Conservation (phyloP, 2,888 invertebrate genomes). For the Thumatha senex region DNA sequence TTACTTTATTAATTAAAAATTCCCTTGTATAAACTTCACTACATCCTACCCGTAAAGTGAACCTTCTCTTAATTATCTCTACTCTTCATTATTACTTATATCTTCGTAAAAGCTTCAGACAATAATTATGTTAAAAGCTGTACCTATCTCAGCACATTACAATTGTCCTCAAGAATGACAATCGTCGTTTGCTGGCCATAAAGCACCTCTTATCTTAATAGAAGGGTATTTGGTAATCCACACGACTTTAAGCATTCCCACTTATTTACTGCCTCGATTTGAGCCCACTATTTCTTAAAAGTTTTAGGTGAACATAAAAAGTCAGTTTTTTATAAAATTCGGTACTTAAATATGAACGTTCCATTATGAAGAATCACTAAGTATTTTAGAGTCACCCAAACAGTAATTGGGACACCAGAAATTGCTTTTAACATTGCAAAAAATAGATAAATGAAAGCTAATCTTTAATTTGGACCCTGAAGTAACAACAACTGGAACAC, state of each 20-base stretch:
- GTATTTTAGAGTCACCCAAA: too few species aligned
- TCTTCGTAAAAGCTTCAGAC: not conserved
- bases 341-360: conserved; percentile 4
- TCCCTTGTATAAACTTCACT: too few species aligned
- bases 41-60: too few species aligned
- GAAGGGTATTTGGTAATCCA: conserved; percentile 23
- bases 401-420: too few species aligned
- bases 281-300: conserved; percentile 31
- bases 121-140: not conserved
- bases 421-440: too few species aligned
- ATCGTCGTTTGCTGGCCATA: conserved; percentile 18
- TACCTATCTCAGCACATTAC: conserved; percentile 9
- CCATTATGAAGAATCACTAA: too few species aligned
- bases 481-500: too few species aligned
- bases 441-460: too few species aligned
- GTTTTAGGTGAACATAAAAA: conserved; percentile 35
- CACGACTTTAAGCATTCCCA: conserved; percentile 27
- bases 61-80: not conserved
- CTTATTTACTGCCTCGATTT: conserved; percentile 28
- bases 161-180: conserved; percentile 30
- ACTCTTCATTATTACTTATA: not conserved
- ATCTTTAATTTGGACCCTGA: too few species aligned
- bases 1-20: too few species aligned
- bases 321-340: conserved; percentile 24
- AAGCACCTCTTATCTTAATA: conserved; percentile 35